Conservation (phyloP, 2,888 invertebrate genomes). For the Troides oblongomaculatus region DNA sequence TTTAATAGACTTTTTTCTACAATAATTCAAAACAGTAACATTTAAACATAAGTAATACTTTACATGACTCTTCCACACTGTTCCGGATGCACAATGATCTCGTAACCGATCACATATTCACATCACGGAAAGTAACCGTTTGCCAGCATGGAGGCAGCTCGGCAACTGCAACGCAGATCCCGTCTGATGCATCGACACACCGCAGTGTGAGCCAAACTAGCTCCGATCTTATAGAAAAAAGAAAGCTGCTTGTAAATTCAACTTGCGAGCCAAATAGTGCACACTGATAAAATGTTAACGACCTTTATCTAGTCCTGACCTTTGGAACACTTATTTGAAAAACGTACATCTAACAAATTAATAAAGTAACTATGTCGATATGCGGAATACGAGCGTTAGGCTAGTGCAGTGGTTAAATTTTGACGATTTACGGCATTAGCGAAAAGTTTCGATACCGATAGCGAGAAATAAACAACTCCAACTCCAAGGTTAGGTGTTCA, state of each 20-base stretch:
- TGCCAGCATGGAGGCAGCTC: conserved; percentile 36
- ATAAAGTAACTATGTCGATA: conserved; percentile 3
- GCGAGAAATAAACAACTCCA: background rate
- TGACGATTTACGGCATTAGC: conserved; percentile 13
- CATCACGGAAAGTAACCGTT: conserved; percentile 31
- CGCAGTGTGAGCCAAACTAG: conserved; percentile 38
- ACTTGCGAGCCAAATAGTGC: conserved; percentile 42
- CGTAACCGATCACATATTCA: conserved; percentile 25
- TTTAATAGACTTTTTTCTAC: too few relatives aligned
- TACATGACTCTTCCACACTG: conserved; percentile 30
- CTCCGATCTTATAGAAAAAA: conserved; percentile 37
- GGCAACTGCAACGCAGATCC: conserved; percentile 40
- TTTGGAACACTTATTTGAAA: conserved; percentile 22
- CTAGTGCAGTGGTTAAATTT: conserved; percentile 13
- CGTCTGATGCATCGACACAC: conserved; percentile 39
- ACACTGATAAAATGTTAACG: conserved; percentile 45
- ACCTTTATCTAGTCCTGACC: conserved; percentile 40
- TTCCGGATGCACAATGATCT: conserved; percentile 10
- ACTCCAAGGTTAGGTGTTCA: conserved; percentile 1
- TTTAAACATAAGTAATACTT: conserved; percentile 21
- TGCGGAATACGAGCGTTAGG: background rate
- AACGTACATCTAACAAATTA: conserved; percentile 16
- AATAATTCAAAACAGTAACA: background rate
- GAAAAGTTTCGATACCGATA: conserved; percentile 3
- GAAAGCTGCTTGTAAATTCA: conserved; percentile 39